Conservation (phyloP, 92 coral and sea anemone genomes). For the Desmophyllum pertusum region DNA sequence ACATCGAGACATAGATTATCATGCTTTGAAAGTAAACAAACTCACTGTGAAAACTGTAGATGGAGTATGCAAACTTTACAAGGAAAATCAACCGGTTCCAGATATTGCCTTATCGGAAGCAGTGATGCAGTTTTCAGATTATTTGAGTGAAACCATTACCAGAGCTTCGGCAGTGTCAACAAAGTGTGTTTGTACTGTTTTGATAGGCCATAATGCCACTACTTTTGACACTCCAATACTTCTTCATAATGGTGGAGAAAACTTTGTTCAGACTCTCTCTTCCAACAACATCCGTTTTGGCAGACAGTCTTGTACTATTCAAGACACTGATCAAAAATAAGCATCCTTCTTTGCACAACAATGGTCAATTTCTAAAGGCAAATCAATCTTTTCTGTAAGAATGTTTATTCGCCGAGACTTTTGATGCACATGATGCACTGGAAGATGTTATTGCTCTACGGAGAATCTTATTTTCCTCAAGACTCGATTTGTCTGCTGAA, state of each 20-base stretch:
- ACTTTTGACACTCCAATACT: slow-evolving; percentile 52
- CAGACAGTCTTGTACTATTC: slow-evolving; percentile 39
- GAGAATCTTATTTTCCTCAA: slow-evolving; percentile 1
- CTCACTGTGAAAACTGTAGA: slow-evolving; percentile 17
- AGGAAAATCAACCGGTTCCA: background rate
- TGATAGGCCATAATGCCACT: slow-evolving; percentile 54
- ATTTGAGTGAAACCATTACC: background rate
- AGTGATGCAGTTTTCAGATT: background rate
- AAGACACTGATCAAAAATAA: slow-evolving; percentile 42
- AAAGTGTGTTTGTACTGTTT: slow-evolving; percentile 26
- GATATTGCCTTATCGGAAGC: background rate
- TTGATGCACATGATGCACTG: slow-evolving; percentile 61
- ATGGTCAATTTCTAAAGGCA: slow-evolving; percentile 33
- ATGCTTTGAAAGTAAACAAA: slow-evolving; percentile 39
- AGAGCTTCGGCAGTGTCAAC: background rate
- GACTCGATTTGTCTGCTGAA: background rate
- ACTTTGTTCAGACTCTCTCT: slow-evolving; percentile 14
- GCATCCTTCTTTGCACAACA: slow-evolving; percentile 32
- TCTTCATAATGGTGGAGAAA: slow-evolving; percentile 39
- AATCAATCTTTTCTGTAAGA: slow-evolving; percentile 58
- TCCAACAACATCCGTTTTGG: slow-evolving; percentile 38
- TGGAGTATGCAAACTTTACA: background rate
- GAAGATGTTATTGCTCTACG: slow-evolving; percentile 13
- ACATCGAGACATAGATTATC: slow-evolving; percentile 6
- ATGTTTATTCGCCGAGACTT: slow-evolving; percentile 36